A percentile compares a stretch with the other conserved stretches of the same genome.
These are phyloP conservation scores for Cataglyphis albicans DNA, from an alignment of 2,888 invertebrate genomes.

Conservation along the genomic window DNA sequence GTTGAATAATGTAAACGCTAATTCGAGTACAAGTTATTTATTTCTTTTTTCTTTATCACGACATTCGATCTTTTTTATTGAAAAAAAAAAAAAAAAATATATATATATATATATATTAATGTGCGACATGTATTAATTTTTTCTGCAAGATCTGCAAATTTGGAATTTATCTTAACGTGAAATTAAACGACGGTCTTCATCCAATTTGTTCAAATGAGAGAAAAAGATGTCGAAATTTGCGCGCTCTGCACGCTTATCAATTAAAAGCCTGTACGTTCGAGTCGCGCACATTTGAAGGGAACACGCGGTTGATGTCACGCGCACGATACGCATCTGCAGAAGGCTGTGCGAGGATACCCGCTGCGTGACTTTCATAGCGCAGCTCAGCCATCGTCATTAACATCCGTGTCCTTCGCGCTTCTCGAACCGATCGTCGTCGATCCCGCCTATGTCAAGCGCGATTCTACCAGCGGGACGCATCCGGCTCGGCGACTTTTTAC, in stretches of 20 bases:
- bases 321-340: not conserved
- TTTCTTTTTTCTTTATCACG: not conserved
- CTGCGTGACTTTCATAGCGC: conserved; percentile 24
- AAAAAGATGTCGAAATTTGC: conserved; percentile 30
- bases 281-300: not conserved
- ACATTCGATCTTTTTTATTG: not conserved
- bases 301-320: not conserved
- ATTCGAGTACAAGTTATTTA: not conserved
- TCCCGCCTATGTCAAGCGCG: conserved; percentile 10
- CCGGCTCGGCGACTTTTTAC: conserved; percentile 28
- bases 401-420: conserved; percentile 50
- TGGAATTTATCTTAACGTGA: not conserved
- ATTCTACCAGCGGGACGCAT: conserved; percentile 27
- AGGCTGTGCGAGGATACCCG: conserved; percentile 6
- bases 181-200: not conserved
- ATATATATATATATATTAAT: not conserved
- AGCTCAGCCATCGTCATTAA: conserved; percentile 2
- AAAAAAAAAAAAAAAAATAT: not conserved
- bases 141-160: not conserved
- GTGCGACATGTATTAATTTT: not conserved
- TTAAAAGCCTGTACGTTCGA: conserved; percentile 15
- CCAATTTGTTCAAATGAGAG: not conserved
- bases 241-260: not conserved
- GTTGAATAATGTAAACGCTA: not conserved
- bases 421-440: conserved; percentile 14